Evolutionary conservation across 2,888 invertebrate genomes (phyloP).

Genomic region (Matsumyia berberina): DNA sequence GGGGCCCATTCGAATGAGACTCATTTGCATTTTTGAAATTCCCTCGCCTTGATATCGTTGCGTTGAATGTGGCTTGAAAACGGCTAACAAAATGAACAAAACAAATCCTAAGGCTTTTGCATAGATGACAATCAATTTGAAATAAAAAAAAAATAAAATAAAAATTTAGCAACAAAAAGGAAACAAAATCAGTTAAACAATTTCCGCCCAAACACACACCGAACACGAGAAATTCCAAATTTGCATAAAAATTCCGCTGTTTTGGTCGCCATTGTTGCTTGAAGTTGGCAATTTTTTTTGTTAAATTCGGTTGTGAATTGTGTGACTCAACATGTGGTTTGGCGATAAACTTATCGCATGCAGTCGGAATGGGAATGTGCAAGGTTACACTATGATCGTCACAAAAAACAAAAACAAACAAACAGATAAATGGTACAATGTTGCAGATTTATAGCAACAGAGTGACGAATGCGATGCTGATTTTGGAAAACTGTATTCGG

Average conservation of each 20-base stretch:
- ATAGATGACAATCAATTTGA: slow-evolving; percentile 39
- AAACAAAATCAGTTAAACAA: slow-evolving; percentile 39
- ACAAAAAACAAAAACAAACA: too few relatives aligned
- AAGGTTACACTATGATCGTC: slow-evolving; percentile 18
- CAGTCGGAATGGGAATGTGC: slow-evolving; percentile 3
- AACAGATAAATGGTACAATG: too few relatives aligned
- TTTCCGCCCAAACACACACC: slow-evolving; percentile 54
- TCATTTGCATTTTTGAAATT: slow-evolving; percentile 48
- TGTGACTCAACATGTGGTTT: slow-evolving; percentile 49
- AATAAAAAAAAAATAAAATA: slow-evolving; percentile 13
- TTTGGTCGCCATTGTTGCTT: neutral
- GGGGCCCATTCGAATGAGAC: neutral
- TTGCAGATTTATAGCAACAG: neutral
- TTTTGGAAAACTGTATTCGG: too few relatives aligned
- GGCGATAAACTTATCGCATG: slow-evolving; percentile 11
- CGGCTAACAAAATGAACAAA: neutral
- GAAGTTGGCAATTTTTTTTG: slow-evolving; percentile 18
- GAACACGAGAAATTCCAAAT: slow-evolving; percentile 18
- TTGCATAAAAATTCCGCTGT: slow-evolving; percentile 54
- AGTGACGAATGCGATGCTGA: neutral
- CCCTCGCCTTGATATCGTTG: slow-evolving; percentile 3
- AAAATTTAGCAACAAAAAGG: slow-evolving; percentile 31
- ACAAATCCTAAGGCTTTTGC: too few relatives aligned
- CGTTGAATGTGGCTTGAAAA: slow-evolving; percentile 1
- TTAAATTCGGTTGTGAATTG: slow-evolving; percentile 42